A percentile compares a stretch with the other conserved stretches of the same genome.
Conservation (phyloP, 2,888 invertebrate genomes). For the Euproctis similis region DNA sequence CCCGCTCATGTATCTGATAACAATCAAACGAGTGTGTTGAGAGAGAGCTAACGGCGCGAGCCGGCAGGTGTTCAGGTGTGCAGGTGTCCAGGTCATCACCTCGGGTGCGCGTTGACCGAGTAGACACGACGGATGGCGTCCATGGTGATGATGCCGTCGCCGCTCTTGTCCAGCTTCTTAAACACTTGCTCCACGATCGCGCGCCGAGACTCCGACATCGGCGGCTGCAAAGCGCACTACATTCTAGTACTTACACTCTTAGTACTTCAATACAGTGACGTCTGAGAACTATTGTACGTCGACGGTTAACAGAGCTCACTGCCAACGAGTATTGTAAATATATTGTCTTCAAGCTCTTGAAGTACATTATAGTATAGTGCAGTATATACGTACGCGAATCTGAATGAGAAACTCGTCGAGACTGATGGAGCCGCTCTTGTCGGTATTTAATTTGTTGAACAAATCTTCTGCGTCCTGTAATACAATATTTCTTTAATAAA, state of each 20-base stretch:
- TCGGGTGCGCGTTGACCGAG: conserved; percentile 86
- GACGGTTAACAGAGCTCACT: too few species aligned
- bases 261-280: too few species aligned
- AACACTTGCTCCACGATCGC: conserved; percentile 88
- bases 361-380: not conserved
- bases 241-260: too few species aligned
- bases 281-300: too few species aligned
- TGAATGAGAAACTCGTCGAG: conserved; percentile 92
- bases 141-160: conserved; percentile 86
- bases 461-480: conserved; percentile 78
- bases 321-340: too few species aligned
- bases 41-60: too few species aligned
- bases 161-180: conserved; percentile 89
- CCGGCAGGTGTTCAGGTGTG: too few species aligned
- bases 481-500: too few species aligned
- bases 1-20: conserved; percentile 82
- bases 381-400: conserved; percentile 84
- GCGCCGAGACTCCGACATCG: conserved; percentile 83
- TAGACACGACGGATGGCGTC: conserved; percentile 88
- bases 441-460: conserved; percentile 86
- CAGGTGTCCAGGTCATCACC: conserved; percentile 61
- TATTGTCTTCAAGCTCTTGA: too few species aligned
- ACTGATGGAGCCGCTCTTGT: conserved; percentile 87
- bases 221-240: conserved; percentile 77
- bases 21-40: too few species aligned